Base-by-base conservation (phyloP, 2,888 invertebrate genomes). In the Philhelius pedissequus region DNA sequence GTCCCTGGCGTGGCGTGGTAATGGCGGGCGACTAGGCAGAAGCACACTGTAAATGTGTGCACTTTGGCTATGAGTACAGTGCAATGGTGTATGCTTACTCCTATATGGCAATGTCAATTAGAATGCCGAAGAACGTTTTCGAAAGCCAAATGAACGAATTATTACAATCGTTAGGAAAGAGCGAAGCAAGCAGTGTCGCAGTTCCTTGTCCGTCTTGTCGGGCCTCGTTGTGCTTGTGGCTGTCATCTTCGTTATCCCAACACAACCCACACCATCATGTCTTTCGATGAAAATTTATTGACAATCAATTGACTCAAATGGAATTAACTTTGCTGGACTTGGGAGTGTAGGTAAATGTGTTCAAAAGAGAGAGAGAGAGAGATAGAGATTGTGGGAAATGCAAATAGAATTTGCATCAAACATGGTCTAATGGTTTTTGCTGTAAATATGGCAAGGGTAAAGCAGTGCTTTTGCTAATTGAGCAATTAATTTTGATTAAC, bases 381-480 rank as follows among this genome's bases (percentile, higher is more conserved):
- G 30, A 62, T 20, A 18, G 25, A 68, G 13, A 13, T 13, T 1
- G 38, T 15, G 15, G n/a, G 40, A 8, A 13, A 11, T n/a, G 15
- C 38, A 60, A 15, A 60, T 64, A 18, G 43, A 32, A 52, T 32
- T 64, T 35, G 40, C 54, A 73, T 69, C 22, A 7, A 22, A 48
- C 48, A 48, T 48, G 62, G 73, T 62, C 74, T 74, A 78, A 84
- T 80, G 70, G 43, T 71, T 71, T 80, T 80, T 64, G 48, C 60
- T 71, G 70, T 79, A 83, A 83, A 84, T 84, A 79, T 71, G 68
- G 54, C 71, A 35, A 8, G 7, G 1, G 32, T 7, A 48, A 78
- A 56, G 76, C 80, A 84, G 84, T 84, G 84, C 80, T 76, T 78
- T 75, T 52, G 84, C 80, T 84, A 84, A 84, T 84, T 84, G 84